Evolutionary conservation across 2,797 vertebrate genomes (phyloP).

Genomic region (Corythornis leucogaster): DNA sequence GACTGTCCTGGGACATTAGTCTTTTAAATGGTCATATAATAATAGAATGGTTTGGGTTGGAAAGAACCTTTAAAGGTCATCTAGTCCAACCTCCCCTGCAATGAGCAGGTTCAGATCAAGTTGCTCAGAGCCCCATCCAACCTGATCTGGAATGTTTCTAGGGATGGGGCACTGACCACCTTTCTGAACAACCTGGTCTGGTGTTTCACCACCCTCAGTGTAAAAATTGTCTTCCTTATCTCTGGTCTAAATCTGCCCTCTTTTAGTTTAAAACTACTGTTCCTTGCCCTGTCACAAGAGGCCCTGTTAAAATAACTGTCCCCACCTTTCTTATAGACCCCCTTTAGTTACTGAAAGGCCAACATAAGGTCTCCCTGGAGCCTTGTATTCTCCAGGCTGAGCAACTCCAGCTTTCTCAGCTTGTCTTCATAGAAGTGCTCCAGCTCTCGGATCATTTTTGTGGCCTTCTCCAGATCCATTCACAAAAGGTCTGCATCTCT

Average conservation of each 20-base stretch:
- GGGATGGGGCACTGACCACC: not conserved
- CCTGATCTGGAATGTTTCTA: not conserved
- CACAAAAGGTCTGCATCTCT: not conserved
- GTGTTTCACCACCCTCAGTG: not conserved
- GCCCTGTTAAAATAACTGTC: not conserved
- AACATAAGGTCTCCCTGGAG: not conserved
- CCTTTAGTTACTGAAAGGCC: not conserved
- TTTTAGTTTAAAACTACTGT: not conserved
- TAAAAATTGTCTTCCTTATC: not conserved
- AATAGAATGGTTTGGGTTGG: not conserved
- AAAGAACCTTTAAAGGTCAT: not conserved
- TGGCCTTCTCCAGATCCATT: not conserved
- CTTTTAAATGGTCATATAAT: not conserved
- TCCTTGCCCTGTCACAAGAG: not conserved
- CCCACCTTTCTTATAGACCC: not conserved
- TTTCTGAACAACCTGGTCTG: not conserved
- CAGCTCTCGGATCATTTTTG: not conserved
- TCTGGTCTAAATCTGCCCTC: not conserved
- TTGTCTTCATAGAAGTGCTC: not conserved
- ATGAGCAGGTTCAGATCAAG: not conserved
- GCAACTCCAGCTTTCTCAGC: not conserved
- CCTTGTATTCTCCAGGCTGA: not conserved
- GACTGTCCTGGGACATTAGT: not conserved
- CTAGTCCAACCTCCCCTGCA: not conserved
- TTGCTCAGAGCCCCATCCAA: not conserved